Conservation (phyloP, 2,888 invertebrate genomes). For the Stenotaenia linearis region DNA sequence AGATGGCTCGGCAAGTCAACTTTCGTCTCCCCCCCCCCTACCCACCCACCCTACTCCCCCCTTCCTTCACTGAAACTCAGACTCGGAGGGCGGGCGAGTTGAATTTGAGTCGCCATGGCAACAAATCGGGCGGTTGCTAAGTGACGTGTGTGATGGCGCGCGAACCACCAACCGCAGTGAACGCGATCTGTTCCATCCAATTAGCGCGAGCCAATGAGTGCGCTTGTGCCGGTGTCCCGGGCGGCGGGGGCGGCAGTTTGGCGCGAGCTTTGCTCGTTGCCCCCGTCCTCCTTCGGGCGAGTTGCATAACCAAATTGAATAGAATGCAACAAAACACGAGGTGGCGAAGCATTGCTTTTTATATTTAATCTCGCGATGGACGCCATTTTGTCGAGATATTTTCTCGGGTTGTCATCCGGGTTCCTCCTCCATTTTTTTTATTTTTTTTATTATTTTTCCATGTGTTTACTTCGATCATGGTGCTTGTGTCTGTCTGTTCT, state of each 20-base stretch:
- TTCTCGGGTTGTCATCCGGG: neutral
- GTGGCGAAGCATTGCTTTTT: neutral
- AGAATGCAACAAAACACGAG: conserved; percentile 1
- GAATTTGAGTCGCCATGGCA: neutral
- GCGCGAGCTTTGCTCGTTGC: conserved; percentile 2
- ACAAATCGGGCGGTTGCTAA: conserved; percentile 13
- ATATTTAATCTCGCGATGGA: neutral
- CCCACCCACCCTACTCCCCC: neutral
- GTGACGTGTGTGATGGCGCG: conserved; percentile 19
- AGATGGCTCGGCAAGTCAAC: neutral
- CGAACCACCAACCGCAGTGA: conserved; percentile 19
- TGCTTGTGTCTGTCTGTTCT: neutral
- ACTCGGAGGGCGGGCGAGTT: neutral
- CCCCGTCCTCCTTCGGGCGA: neutral
- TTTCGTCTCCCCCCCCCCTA: neutral
- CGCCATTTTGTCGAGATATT: neutral
- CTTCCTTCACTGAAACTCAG: neutral
- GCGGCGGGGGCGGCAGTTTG: conserved; percentile 15
- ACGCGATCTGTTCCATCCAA: conserved; percentile 11
- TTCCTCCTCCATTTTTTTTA: neutral
- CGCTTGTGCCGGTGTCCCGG: neutral
- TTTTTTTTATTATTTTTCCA: neutral
- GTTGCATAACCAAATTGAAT: neutral
- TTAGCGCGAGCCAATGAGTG: conserved; percentile 7
- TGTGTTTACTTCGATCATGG: neutral